Base-by-base conservation (phyloP, 2,113 vertebrate species). In the Boulengerochromis microlepis region DNA sequence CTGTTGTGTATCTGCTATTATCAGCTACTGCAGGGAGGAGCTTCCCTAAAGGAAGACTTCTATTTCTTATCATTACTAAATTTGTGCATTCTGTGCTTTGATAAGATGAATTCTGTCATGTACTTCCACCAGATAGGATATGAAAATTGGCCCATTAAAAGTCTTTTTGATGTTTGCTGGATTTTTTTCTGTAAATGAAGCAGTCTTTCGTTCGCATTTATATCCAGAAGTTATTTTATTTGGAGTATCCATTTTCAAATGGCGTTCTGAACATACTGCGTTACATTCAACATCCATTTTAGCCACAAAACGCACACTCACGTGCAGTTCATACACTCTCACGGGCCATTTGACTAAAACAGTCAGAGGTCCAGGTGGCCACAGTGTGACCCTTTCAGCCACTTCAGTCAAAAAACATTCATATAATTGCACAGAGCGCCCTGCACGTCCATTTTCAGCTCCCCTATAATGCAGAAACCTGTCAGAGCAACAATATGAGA, bases 331-430 rank as follows among this genome's bases (percentile, higher is more conserved):
- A n/a, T 33, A 52, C 2, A 9, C 40, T 83, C 40, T 38, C 54
- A 76, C 47, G 6, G 76, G 15, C 26, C 31, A 12, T 31, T 85
- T 29, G 61, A 85, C 57, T 52, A 38, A 33, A 82, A n/a, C 74
- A 42, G 81, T 47, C 53, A 5, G 4, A 6, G 74, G 82, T 84
- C 71, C 13, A 4, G 4, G 52, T 35, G 82, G 13, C 74, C 50
- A 59, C 83, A 57, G 84, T 35, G 33, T 71, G 82, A 86, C 26
- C 38, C 61, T 80, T 82, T 89, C 35, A 90, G 82, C 57, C 87
- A 57, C 81, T 81, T 78, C 26, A 61, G 61, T 90, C 33, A 82
- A 80, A 90, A 88, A 66, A 78, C 64, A 52, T 50, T 78, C 24
- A 26, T 80, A 31, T 87, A 85, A 91, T 88, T 78, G 12, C 78